These are phyloP conservation scores for Melangyna quadrimaculata DNA, from an alignment of 2,888 invertebrate species.

Conservation along the genomic window DNA sequence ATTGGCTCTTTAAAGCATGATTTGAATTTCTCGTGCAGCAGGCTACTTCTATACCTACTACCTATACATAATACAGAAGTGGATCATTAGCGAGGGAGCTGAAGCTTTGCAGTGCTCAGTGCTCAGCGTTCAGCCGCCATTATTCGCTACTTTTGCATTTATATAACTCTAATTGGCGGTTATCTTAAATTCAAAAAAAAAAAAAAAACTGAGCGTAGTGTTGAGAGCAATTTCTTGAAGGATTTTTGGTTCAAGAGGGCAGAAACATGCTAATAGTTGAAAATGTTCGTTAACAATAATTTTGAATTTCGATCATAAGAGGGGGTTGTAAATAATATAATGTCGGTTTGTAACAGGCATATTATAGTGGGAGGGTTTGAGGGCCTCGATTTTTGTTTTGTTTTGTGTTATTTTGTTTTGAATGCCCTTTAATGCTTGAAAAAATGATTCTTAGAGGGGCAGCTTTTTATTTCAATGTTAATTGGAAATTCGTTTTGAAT, in stretches of 20 bases:
- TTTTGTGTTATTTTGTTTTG: background rate
- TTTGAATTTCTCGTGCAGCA: conserved; percentile 69
- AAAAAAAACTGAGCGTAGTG: conserved; percentile 1
- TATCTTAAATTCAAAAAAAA: conserved; percentile 55
- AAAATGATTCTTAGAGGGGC: background rate
- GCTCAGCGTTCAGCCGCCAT: conserved; percentile 56
- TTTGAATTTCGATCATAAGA: conserved; percentile 45
- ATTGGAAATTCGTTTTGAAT: conserved; percentile 53
- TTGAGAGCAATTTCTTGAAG: conserved; percentile 13
- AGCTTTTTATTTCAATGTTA: conserved; percentile 40
- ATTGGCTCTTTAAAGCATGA: conserved; percentile 70
- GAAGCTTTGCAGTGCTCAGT: background rate
- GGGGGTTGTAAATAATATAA: conserved; percentile 2
- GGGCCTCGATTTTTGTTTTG: background rate
- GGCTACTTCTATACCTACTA: background rate
- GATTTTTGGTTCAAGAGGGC: conserved; percentile 57
- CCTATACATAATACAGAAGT: conserved; percentile 43
- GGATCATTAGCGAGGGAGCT: conserved; percentile 68
- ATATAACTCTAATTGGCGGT: conserved; percentile 53
- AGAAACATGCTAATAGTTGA: conserved; percentile 70
- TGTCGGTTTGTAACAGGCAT: background rate
- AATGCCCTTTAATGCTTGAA: background rate
- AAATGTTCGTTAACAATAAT: conserved; percentile 65
- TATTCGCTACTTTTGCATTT: conserved; percentile 57
- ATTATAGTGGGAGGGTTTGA: conserved; percentile 42